phyloP scores from a whole-genome alignment of 2,888 invertebrate species.

The Lepidochitona cinerea region DNA sequence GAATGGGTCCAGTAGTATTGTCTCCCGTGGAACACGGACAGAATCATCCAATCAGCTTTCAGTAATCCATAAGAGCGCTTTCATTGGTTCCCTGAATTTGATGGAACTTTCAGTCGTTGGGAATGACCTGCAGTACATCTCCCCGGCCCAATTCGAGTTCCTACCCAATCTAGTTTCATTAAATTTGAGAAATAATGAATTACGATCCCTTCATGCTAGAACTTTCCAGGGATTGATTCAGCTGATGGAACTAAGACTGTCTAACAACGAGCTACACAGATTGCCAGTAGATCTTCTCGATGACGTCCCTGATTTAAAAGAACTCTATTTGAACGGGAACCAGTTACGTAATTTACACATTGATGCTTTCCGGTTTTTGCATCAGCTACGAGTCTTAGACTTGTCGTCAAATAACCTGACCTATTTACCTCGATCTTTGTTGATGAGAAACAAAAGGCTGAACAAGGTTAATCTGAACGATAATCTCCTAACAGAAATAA shows the following conservation, averaged over 20 bases:
- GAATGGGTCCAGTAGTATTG: neutral
- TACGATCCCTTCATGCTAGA: neutral
- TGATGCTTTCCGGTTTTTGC: neutral
- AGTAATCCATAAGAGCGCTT: neutral
- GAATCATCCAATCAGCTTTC: neutral
- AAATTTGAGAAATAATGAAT: neutral
- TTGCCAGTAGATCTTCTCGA: neutral
- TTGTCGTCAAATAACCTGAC: neutral
- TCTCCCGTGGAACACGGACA: neutral
- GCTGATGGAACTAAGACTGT: neutral
- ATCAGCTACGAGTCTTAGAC: neutral
- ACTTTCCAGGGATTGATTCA: neutral
- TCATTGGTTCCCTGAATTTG: neutral
- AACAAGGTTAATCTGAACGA: neutral
- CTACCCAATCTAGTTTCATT: neutral
- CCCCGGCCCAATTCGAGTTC: neutral
- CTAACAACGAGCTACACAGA: neutral
- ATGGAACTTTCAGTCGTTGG: constrained; percentile 1
- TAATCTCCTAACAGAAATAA: neutral
- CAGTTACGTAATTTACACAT: neutral
- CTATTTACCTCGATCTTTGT: neutral
- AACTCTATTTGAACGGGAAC: neutral
- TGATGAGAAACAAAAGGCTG: neutral
- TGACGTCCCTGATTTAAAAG: neutral
- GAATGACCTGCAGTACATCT: neutral